Percentiles rank a stretch among this genome's conserved stretches.
These are phyloP conservation scores for Leucophora obtusa DNA, from an alignment of 2,888 invertebrate genomes.

Conservation along the genomic window DNA sequence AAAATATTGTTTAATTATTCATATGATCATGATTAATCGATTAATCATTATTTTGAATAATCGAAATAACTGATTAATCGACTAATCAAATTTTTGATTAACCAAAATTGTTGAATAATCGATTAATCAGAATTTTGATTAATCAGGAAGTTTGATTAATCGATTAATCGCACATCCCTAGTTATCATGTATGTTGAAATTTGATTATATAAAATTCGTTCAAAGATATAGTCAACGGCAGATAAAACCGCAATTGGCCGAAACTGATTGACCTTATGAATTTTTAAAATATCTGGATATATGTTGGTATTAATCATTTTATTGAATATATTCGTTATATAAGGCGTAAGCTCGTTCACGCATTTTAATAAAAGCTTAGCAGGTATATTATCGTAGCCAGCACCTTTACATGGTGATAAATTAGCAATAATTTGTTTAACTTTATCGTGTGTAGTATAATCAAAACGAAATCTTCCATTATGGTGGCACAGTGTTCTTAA, in stretches of 20 bases:
- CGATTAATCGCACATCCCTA: too few species aligned
- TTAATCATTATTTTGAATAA: too few species aligned
- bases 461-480: too few species aligned
- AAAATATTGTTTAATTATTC: too few species aligned
- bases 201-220: background rate
- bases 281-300: slow-evolving; percentile 9
- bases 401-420: background rate
- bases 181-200: too few species aligned
- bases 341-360: background rate
- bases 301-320: background rate
- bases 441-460: background rate
- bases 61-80: too few species aligned
- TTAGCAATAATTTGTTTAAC: slow-evolving; percentile 4
- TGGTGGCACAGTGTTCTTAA: too few species aligned
- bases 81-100: too few species aligned
- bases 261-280: background rate
- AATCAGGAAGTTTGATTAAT: too few species aligned
- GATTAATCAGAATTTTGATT: too few species aligned
- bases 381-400: slow-evolving; percentile 1
- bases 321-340: background rate
- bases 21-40: too few species aligned
- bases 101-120: too few species aligned
- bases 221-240: background rate
- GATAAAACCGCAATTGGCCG: background rate
- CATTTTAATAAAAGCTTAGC: background rate